Evolutionary conservation across 2,888 invertebrate genomes (phyloP), one percentile per base, ranked within the genome.

Genomic region (Rhabditoides inermis): DNA sequence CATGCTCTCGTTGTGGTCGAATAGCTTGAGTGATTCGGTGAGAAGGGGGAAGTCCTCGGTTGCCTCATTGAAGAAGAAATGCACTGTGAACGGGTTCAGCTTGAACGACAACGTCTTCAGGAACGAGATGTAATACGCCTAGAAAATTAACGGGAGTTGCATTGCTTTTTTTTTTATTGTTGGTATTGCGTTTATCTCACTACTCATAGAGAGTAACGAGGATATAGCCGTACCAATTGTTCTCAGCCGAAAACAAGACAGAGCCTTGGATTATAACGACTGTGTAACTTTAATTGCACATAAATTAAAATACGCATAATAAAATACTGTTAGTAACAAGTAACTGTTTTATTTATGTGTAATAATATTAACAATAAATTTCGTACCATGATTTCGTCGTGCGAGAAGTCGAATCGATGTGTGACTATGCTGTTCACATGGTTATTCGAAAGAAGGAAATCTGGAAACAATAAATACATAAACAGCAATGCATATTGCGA

Each of bases 31-130:
- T 32, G 94, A 94, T 81, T 98, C 98, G 2, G 95, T 95, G 77
- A 98, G 95, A 20, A 99, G 81, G 5, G 98, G 95, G 80, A 98
- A 98, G 79, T 99, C 98, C 81, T 94, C 90, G 49, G 95, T 95
- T 76, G 90, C 90, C 84, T 98, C 95, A 82, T 95, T 98, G 79
- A 94, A 98, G 81, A 98, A 99, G 81, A 99, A 99, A 79, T 99
- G 95, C 76, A 99, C 92, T 1, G 98, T 99, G 77, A 95, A 91
- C 61, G 87, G 85, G 81, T 98, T 98, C 48, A 99, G 81, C 80
- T 98, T 98, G 52, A 99, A 82, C 70, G 95, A 98, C 49, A 99
- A 82, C 0, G 95, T 98, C 81, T 99, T 99, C 65, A 99, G 81
- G 79, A 99, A 99, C 46, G 95, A 91, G 77, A 99, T 98, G 79